These are phyloP conservation scores for Rhombomys opimus DNA, from an alignment of 2,113 vertebrate species.

Conservation along the genomic window DNA sequence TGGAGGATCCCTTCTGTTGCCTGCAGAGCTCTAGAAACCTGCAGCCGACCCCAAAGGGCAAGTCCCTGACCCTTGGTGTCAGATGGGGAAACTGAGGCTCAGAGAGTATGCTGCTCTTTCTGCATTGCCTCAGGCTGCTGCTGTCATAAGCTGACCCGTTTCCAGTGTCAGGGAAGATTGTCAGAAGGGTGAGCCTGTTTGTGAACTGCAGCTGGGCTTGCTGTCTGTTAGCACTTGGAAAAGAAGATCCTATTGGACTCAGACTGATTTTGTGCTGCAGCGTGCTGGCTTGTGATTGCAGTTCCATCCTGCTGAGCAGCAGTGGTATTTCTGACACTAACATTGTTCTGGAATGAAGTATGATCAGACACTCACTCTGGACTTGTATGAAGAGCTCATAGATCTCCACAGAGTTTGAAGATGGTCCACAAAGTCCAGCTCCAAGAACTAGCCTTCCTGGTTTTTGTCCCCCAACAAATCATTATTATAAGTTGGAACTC, in stretches of 20 bases:
- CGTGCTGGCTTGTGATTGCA: not conserved
- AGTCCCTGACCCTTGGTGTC: not conserved
- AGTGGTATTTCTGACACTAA: not conserved
- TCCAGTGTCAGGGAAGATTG: not conserved
- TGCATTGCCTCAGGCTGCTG: not conserved
- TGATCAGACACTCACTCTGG: not conserved
- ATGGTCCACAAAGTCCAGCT: not conserved
- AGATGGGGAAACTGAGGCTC: constrained; percentile 6
- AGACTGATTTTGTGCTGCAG: not conserved
- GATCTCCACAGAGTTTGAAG: not conserved
- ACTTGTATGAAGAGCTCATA: not conserved
- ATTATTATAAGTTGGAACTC: not conserved
- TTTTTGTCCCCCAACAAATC: not conserved
- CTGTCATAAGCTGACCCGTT: not conserved
- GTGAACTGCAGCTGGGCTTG: not conserved
- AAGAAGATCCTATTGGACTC: not conserved
- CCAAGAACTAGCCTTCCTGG: not conserved
- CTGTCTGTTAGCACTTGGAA: not conserved
- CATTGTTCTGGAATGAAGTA: not conserved
- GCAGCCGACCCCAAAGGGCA: not conserved
- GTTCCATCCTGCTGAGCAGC: not conserved
- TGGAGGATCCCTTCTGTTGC: not conserved
- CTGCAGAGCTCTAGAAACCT: not conserved
- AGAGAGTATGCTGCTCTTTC: not conserved
- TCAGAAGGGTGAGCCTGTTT: not conserved